Conservation (phyloP, 1,140 invertebrate genomes). For the Pogonomyrmex californicus region DNA sequence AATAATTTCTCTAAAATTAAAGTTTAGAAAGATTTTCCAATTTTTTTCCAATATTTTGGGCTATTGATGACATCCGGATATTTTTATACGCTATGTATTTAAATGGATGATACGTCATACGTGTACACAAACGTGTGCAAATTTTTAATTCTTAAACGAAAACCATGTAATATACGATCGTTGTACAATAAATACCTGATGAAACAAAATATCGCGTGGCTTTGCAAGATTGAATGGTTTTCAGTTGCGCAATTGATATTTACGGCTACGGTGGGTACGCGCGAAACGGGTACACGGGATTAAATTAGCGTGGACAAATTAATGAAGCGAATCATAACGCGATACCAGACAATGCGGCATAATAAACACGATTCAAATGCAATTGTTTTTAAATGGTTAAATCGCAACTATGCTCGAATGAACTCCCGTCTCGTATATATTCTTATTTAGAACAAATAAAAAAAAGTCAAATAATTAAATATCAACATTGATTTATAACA, state of each 20-base stretch:
- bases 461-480: not conserved
- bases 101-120: not conserved
- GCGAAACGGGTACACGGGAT: not conserved
- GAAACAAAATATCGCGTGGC: not conserved
- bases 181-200: not conserved
- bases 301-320: constrained; percentile 57
- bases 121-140: not conserved
- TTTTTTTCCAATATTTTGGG: not conserved
- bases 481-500: constrained; percentile 8
- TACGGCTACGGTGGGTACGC: not conserved
- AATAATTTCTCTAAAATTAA: not conserved
- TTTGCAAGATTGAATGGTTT: constrained; percentile 37
- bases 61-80: not conserved
- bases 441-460: not conserved
- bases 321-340: constrained; percentile 50
- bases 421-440: not conserved
- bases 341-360: constrained; percentile 23
- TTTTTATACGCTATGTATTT: not conserved
- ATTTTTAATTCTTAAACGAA: constrained; percentile 5
- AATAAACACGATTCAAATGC: constrained; percentile 34
- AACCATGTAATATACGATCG: not conserved
- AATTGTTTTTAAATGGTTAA: constrained; percentile 49
- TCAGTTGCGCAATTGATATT: constrained; percentile 40
- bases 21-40: not conserved
- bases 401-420: not conserved